phyloP scores from a whole-genome alignment of 2,888 invertebrate species.

The Eurytoma adleriae region DNA sequence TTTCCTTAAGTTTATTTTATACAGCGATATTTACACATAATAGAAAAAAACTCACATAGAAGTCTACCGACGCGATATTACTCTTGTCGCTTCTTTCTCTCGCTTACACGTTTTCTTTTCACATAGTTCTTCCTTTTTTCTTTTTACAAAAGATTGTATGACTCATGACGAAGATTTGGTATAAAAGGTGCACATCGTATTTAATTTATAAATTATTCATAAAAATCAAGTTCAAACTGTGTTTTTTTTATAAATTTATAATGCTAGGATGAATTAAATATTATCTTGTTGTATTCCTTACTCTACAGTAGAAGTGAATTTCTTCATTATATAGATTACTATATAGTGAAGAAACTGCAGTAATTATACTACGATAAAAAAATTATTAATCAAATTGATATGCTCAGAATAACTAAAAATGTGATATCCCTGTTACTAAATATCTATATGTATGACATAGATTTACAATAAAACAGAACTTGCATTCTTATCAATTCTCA shows the following conservation, averaged over 20 bases:
- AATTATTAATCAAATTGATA: no score
- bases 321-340: no score
- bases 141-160: conserved; percentile 63
- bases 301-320: neutral
- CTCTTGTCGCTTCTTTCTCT: conserved; percentile 57
- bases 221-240: no score
- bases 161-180: conserved; percentile 62
- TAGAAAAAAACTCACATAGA: conserved; percentile 61
- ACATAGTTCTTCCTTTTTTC: neutral
- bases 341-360: no score
- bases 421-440: no score
- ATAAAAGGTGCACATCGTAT: conserved; percentile 61
- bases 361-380: no score
- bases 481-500: no score
- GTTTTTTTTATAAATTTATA: no score
- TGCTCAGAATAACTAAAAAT: no score
- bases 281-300: neutral
- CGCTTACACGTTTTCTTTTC: conserved; percentile 53
- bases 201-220: conserved; percentile 1
- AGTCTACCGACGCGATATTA: conserved; percentile 61
- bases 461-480: no score
- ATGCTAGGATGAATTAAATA: no score
- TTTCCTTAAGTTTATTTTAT: conserved; percentile 54
- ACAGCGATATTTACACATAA: conserved; percentile 68
- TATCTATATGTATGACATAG: no score